Conservation (phyloP, 2,113 vertebrate species). For the Odontophorus gujanensis region DNA sequence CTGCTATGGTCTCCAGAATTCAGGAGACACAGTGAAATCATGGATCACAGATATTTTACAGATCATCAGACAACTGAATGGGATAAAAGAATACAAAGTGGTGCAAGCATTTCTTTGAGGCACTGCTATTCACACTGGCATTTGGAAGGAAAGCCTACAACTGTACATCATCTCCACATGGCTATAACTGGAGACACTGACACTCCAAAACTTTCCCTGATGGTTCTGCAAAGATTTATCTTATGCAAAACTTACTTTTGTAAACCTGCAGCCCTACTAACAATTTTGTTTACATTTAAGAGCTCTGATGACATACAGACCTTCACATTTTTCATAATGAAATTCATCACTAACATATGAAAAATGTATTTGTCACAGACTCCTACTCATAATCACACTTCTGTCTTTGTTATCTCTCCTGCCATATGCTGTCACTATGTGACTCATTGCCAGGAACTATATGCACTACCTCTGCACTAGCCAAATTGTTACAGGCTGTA, state of each 20-base stretch:
- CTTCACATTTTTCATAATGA: neutral
- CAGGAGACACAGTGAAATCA: neutral
- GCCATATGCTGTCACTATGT: conserved; percentile 19
- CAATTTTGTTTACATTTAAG: conserved; percentile 21
- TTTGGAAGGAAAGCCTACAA: neutral
- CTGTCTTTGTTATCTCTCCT: neutral
- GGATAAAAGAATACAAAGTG: neutral
- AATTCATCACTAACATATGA: neutral
- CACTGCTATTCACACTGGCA: neutral
- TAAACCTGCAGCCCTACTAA: neutral
- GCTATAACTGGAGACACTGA: neutral
- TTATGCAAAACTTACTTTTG: neutral
- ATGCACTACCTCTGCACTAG: neutral
- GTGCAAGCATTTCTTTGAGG: neutral
- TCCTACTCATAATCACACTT: conserved; percentile 36
- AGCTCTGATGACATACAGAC: neutral
- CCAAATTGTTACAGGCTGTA: conserved; percentile 9
- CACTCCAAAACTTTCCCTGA: neutral
- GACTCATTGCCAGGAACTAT: conserved; percentile 19
- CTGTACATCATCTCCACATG: neutral
- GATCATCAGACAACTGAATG: neutral
- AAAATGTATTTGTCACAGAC: conserved; percentile 44
- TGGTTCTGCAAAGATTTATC: neutral
- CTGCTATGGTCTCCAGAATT: neutral
- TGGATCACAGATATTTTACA: neutral